A percentile compares a stretch with the other conserved stretches of the same genome.
Evolutionary conservation across 2,888 invertebrate genomes (phyloP).

Genomic region (Agriopis leucophaearia): DNA sequence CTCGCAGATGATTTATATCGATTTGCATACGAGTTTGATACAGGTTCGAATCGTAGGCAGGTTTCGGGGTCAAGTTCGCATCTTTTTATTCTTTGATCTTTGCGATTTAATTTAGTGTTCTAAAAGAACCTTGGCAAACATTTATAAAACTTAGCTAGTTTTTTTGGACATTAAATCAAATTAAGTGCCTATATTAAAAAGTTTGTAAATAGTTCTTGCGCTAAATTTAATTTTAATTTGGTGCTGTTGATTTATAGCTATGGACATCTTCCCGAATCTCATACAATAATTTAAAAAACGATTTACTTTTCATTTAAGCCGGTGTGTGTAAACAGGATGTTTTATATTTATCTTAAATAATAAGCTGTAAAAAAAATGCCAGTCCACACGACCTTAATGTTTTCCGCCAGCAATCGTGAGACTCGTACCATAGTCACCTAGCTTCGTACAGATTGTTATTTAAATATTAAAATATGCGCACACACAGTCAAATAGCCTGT

Average conservation of each 20-base stretch:
- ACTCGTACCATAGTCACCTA: conserved; percentile 50
- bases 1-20: conserved; percentile 46
- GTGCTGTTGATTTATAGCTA: conserved; percentile 14
- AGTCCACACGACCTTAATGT: conserved; percentile 53
- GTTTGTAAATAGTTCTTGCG: background rate
- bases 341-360: conserved; percentile 40
- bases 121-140: conserved; percentile 29
- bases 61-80: conserved; percentile 30
- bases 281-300: conserved; percentile 3
- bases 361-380: conserved; percentile 39
- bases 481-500: conserved; percentile 49
- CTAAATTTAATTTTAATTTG: conserved; percentile 10
- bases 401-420: conserved; percentile 56
- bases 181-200: conserved; percentile 3
- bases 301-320: conserved; percentile 26
- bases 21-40: conserved; percentile 58
- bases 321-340: conserved; percentile 43
- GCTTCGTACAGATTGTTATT: conserved; percentile 48
- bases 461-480: conserved; percentile 52
- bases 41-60: conserved; percentile 46
- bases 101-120: conserved; percentile 23
- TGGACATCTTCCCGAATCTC: conserved; percentile 6
- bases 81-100: conserved; percentile 34
- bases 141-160: conserved; percentile 11
- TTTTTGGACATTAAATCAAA: conserved; percentile 8